Percentiles rank a stretch among this genome's conserved stretches.
phyloP scores from a whole-genome alignment of 2,888 invertebrate species.

The Gortyna flavago region DNA sequence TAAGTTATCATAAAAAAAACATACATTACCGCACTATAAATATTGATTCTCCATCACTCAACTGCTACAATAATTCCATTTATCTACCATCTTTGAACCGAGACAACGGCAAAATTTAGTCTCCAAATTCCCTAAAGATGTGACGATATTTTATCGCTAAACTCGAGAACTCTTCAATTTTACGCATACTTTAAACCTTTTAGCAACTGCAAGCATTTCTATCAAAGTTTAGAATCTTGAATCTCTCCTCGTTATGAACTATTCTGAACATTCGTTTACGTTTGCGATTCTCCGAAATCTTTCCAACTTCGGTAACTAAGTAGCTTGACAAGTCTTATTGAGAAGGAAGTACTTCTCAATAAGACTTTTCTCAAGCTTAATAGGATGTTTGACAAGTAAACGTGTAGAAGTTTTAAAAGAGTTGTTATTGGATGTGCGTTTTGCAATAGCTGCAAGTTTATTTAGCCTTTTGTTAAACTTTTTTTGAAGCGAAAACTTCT shows the following conservation, averaged over 20 bases:
- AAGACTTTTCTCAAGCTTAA: too few relatives aligned
- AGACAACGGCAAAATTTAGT: neutral
- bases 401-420: neutral
- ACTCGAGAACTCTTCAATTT: conserved; percentile 10
- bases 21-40: neutral
- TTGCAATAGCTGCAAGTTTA: neutral
- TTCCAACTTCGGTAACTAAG: neutral
- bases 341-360: neutral
- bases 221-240: conserved; percentile 14
- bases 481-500: neutral
- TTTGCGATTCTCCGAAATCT: conserved; percentile 4
- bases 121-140: neutral
- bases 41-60: neutral
- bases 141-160: neutral
- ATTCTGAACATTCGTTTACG: neutral
- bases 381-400: neutral
- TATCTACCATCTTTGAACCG: neutral
- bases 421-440: neutral
- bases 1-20: too few relatives aligned
- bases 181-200: neutral
- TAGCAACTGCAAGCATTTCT: conserved; percentile 6
- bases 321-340: conserved; percentile 8
- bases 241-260: conserved; percentile 30
- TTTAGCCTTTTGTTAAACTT: neutral
- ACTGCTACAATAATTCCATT: neutral